Base-by-base conservation (phyloP, 1,140 invertebrate genomes). In the Macrocentrus cingulum region DNA sequence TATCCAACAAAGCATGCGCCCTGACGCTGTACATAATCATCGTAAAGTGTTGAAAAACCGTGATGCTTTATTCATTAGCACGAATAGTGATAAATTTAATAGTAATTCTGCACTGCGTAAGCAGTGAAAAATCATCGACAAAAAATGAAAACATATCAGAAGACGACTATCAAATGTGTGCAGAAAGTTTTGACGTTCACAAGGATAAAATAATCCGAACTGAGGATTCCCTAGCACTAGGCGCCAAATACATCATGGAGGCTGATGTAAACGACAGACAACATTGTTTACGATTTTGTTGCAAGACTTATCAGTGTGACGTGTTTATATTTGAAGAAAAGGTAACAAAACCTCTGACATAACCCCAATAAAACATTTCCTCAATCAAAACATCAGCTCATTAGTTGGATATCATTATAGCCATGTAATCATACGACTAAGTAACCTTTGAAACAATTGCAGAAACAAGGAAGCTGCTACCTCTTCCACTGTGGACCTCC, bases 321-420 rank as follows among this genome's bases (percentile, higher is more conserved):
- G 91, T 95, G 7, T 94, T 94, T 71, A 88, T 96, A 61, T 96
- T 90, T 68, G 92, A 97, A 75, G 89, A 95, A 71, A 95, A 94
- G 85, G 91, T 93, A 75, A 73, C 11, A 29, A 29, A 29, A 29
- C 25, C 25, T 29, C n/a, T n/a, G n/a, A n/a, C n/a, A n/a, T n/a
- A n/a, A n/a, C n/a, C n/a, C n/a, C n/a, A n/a, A n/a, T n/a, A n/a
- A n/a, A n/a, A n/a, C n/a, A n/a, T n/a, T 18, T 36, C 7, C 41
- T 48, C 4, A 39, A 36, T 37, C 4, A n/a, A n/a, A n/a, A n/a
- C n/a, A n/a, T n/a, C n/a, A n/a, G n/a, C n/a, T n/a, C n/a, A n/a
- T n/a, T n/a, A n/a, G n/a, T n/a, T n/a, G n/a, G n/a, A n/a, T n/a
- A n/a, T n/a, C n/a, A n/a, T n/a, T n/a, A n/a, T n/a, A n/a, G n/a